Evolutionary conservation across 2,113 vertebrate genomes (phyloP).

Genomic region (Pollachius pollachius): DNA sequence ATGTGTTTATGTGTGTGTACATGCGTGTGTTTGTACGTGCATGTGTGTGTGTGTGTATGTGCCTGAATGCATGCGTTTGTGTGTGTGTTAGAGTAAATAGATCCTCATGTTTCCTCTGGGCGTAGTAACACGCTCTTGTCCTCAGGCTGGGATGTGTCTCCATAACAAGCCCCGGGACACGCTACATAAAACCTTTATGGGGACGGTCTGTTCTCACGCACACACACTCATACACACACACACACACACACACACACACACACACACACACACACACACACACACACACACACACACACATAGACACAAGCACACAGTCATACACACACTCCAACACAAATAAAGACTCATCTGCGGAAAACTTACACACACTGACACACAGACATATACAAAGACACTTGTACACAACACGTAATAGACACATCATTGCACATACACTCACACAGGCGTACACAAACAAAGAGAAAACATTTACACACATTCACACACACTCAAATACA

Average conservation of each 20-base stretch:
- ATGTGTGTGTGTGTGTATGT: too few species aligned
- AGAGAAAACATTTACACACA: too few species aligned
- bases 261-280: too few species aligned
- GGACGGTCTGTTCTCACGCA: neutral
- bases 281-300: too few species aligned
- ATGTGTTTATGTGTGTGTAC: neutral
- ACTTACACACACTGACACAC: neutral
- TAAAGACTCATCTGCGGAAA: too few species aligned
- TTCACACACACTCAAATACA: too few species aligned
- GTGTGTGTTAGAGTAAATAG: constrained; percentile 34
- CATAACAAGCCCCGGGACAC: constrained; percentile 43
- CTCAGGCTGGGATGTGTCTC: constrained; percentile 33
- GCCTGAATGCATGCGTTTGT: neutral
- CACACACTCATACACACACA: neutral
- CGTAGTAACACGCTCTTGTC: constrained; percentile 32
- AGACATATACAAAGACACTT: neutral
- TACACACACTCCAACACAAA: too few species aligned
- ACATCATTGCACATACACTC: too few species aligned
- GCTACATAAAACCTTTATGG: constrained; percentile 48
- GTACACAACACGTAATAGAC: too few species aligned
- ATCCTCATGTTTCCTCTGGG: constrained; percentile 27
- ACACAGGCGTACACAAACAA: too few species aligned
- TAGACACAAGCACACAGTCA: too few species aligned
- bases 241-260: neutral
- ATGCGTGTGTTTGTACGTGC: constrained; percentile 2